A percentile compares a stretch with the other conserved stretches of the same genome.
Conservation (phyloP, 2,113 vertebrate genomes). For the Delphinus delphis region DNA sequence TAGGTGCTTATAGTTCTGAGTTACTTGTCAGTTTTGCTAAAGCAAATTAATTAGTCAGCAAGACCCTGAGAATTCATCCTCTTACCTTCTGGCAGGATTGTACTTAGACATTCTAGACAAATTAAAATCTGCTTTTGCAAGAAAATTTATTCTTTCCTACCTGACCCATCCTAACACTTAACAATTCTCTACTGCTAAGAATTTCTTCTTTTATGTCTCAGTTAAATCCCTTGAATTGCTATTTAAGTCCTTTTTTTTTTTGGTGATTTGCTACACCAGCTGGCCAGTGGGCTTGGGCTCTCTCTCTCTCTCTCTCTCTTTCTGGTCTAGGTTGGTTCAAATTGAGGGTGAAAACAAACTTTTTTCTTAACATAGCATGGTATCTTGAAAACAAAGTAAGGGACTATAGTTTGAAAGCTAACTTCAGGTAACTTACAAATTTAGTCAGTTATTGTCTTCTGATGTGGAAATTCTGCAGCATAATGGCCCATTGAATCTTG, state of each 20-base stretch:
- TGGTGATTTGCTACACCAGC: background rate
- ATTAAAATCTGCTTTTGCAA: constrained; percentile 36
- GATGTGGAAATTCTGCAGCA: background rate
- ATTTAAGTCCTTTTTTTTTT: background rate
- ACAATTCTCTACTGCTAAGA: background rate
- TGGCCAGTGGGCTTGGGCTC: background rate
- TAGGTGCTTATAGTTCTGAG: background rate
- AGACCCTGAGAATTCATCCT: constrained; percentile 25
- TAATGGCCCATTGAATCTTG: background rate
- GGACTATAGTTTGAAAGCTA: background rate
- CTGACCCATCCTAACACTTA: constrained; percentile 44
- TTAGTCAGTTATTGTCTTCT: background rate
- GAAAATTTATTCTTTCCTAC: constrained; percentile 41
- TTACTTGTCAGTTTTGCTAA: background rate
- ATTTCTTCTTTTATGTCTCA: constrained; percentile 36
- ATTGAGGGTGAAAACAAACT: background rate
- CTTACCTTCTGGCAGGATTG: constrained; percentile 13
- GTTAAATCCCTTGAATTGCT: constrained; percentile 25
- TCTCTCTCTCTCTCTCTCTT: background rate
- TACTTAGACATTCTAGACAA: constrained; percentile 15
- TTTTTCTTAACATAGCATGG: background rate
- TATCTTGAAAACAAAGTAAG: constrained; percentile 16
- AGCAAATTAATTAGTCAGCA: constrained; percentile 31
- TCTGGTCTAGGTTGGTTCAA: background rate
- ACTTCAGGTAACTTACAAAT: background rate